phyloP scores from a whole-genome alignment of 2,797 vertebrate species.

The Onychomys leucogaster region DNA sequence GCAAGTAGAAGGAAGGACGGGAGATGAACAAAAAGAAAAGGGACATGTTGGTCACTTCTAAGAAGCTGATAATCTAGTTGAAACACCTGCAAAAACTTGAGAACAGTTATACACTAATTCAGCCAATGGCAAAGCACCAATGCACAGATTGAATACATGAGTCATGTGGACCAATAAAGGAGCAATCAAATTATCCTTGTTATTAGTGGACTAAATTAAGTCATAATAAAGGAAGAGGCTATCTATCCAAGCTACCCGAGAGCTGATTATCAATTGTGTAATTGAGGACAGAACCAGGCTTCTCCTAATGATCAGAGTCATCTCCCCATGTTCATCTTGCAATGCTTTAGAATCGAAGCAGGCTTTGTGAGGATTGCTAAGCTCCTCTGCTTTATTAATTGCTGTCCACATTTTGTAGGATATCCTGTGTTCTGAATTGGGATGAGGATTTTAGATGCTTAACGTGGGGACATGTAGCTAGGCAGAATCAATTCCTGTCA shows the following conservation, averaged over 20 bases:
- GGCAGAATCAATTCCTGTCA: conserved; percentile 85
- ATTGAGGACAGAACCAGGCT: background rate
- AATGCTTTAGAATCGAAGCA: background rate
- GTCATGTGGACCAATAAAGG: background rate
- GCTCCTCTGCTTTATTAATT: conserved; percentile 15
- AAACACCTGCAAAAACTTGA: background rate
- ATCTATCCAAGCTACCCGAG: background rate
- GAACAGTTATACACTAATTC: background rate
- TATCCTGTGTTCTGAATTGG: background rate
- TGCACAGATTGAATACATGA: background rate
- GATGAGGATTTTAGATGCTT: conserved; percentile 73
- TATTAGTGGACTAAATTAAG: conserved; percentile 58
- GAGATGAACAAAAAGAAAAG: background rate
- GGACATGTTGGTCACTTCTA: background rate
- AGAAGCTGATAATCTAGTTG: background rate
- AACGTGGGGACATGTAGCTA: conserved; percentile 16
- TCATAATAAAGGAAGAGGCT: conserved; percentile 28
- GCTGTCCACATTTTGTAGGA: background rate
- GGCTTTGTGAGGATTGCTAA: conserved; percentile 38
- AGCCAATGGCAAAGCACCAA: background rate
- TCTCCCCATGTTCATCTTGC: background rate
- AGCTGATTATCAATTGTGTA: background rate
- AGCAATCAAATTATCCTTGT: conserved; percentile 40
- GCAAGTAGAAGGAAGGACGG: no score
- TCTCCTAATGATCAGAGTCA: background rate